Evolutionary conservation across 1,140 invertebrate genomes (phyloP).

Genomic region (Micrasema longulum): DNA sequence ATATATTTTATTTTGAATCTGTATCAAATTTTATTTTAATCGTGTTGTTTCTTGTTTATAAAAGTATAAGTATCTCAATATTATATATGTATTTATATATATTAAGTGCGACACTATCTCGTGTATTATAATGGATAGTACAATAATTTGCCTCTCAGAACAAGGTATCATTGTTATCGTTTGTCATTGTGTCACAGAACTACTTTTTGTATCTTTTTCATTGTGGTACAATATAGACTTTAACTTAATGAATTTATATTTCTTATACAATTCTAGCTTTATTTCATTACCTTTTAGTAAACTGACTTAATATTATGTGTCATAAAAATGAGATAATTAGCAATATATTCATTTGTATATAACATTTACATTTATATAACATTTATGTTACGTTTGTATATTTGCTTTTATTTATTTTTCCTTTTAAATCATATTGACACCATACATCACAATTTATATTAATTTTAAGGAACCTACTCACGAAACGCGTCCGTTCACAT

Average conservation of each 20-base stretch:
- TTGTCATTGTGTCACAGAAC: not conserved
- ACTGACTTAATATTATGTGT: slow-evolving; percentile 46
- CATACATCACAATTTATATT: slow-evolving; percentile 7
- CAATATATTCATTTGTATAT: slow-evolving; percentile 49
- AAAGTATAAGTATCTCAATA: slow-evolving; percentile 14
- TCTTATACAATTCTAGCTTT: slow-evolving; percentile 42
- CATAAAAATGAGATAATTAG: slow-evolving; percentile 47
- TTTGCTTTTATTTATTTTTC: slow-evolving; percentile 45
- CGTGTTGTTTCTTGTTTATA: slow-evolving; percentile 22
- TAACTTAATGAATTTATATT: slow-evolving; percentile 41
- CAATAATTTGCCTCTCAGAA: slow-evolving; percentile 21
- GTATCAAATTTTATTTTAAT: slow-evolving; percentile 36
- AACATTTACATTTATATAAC: slow-evolving; percentile 43
- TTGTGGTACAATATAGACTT: slow-evolving; percentile 34
- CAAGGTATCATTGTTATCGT: slow-evolving; percentile 1
- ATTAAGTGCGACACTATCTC: too few species aligned
- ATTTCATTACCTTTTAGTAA: slow-evolving; percentile 46
- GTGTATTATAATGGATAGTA: too few species aligned
- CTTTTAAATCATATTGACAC: not conserved
- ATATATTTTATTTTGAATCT: slow-evolving; percentile 40
- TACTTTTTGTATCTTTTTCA: slow-evolving; percentile 1
- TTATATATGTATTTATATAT: too few species aligned
- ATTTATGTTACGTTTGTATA: slow-evolving; percentile 37
- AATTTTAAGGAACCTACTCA: not conserved
- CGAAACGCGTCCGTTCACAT: not conserved